A percentile compares a stretch with the other conserved stretches of the same genome.
These are phyloP conservation scores for Diphyllodes magnificus DNA, from an alignment of 2,113 vertebrate genomes.

Conservation along the genomic window DNA sequence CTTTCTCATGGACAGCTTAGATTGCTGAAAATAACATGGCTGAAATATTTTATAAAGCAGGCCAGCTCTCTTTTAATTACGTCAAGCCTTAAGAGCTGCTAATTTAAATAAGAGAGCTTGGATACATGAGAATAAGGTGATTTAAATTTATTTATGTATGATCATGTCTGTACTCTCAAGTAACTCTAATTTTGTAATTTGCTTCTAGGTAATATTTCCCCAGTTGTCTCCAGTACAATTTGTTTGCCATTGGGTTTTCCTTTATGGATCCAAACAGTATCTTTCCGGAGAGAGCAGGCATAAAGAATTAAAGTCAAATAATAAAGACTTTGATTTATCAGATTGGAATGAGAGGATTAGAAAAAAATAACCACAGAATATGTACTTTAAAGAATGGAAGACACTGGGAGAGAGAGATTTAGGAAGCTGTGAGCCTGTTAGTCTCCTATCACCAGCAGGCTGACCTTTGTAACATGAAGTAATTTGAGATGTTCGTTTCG, in stretches of 20 bases:
- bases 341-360: background rate
- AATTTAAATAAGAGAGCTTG: background rate
- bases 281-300: background rate
- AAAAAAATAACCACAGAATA: background rate
- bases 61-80: background rate
- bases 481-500: background rate
- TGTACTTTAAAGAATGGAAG: background rate
- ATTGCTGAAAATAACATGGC: background rate
- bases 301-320: background rate
- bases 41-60: constrained; percentile 11
- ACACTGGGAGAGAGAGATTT: background rate
- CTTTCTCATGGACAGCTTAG: background rate
- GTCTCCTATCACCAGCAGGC: background rate
- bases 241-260: background rate
- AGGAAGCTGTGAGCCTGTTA: background rate
- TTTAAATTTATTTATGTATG: background rate
- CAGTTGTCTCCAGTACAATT: background rate
- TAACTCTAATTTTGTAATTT: background rate
- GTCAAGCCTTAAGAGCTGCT: background rate
- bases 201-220: background rate
- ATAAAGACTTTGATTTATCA: background rate
- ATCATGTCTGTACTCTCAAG: background rate
- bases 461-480: constrained; percentile 19
- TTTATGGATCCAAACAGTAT: background rate
- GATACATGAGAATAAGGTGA: background rate